Conservation (phyloP, 2,797 vertebrate genomes). For the Arctocebus calabarensis region DNA sequence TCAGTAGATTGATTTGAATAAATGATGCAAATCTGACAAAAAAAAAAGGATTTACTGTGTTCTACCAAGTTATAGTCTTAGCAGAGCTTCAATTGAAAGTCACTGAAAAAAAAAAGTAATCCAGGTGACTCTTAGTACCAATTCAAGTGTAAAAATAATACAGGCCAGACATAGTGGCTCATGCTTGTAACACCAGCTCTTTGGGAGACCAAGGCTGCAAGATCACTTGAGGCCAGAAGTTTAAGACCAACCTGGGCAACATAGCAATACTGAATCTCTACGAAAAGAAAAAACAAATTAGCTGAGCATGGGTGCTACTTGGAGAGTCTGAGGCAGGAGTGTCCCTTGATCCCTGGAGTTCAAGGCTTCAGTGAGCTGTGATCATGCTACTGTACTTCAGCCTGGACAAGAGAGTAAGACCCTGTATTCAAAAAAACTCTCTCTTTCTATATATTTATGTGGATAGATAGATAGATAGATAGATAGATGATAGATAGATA, state of each 20-base stretch:
- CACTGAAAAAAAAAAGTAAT: background rate
- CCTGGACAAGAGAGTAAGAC: background rate
- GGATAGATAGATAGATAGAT: too few relatives aligned
- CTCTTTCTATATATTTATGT: too few relatives aligned
- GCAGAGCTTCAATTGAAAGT: background rate
- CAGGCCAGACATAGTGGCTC: background rate
- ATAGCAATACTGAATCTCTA: background rate
- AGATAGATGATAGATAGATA: background rate
- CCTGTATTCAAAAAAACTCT: background rate
- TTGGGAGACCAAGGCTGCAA: background rate
- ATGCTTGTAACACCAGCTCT: background rate
- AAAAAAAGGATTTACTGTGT: background rate
- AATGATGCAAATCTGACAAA: conserved; percentile 14
- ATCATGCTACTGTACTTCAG: background rate
- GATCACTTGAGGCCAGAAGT: background rate
- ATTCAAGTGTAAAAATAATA: conserved; percentile 8
- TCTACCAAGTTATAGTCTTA: background rate
- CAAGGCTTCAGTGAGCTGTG: background rate
- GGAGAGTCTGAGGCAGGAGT: background rate
- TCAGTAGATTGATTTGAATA: conserved; percentile 37
- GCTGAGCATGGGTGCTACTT: background rate
- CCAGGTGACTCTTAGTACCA: background rate
- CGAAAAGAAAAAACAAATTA: background rate
- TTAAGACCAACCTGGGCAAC: background rate
- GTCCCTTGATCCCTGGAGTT: background rate